Evolutionary conservation across 2,797 vertebrate genomes (phyloP), one percentile per base, ranked within the genome.

Genomic region (Arrhamphus sclerolepis): DNA sequence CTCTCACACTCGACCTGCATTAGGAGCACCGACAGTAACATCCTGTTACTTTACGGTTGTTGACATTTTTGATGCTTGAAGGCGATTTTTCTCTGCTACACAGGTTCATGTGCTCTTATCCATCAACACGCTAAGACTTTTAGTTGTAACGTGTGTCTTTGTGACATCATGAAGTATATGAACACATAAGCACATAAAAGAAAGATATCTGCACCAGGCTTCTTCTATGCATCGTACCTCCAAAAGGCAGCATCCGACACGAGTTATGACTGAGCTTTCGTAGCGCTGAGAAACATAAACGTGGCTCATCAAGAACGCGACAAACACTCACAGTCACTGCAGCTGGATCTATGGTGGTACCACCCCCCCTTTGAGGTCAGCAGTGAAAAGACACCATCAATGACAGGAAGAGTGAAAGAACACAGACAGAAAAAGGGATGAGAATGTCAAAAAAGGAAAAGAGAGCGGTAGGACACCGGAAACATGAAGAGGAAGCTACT

Each of bases 341-440:
- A 34, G 2, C 42, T 26, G 46, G 38, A 77, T 62, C 43, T 6
- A 24, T 55, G 53, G 58, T 9, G 13, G 10, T 2, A 16, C 28
- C 9, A n/a, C n/a, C n/a, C n/a, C n/a, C n/a, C n/a, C n/a, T 28
- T 28, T 60, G 24, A 21, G 14, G 40, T 40, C 24, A n/a, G 57
- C 16, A 49, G 21, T 5, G 66, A 75, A 81, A 42, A 57, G 70
- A 22, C 78, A 70, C 2, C 51, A 48, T 62, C 55, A 26, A 55
- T 46, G 39, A 18, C 58, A 42, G 38, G 16, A 46, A 31, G 41
- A 22, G 34, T 55, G 20, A 31, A 16, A 38, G 50, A 18, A 31
- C n/a, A 31, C 41, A 34, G 0, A 60, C 29, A n/a, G 39, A 42
- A 58, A 55, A 59, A 38, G n/a, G 19, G 42, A 54, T 0, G 54